phyloP scores from a whole-genome alignment of 2,797 vertebrate species.

The Peromyscus attwateri region DNA sequence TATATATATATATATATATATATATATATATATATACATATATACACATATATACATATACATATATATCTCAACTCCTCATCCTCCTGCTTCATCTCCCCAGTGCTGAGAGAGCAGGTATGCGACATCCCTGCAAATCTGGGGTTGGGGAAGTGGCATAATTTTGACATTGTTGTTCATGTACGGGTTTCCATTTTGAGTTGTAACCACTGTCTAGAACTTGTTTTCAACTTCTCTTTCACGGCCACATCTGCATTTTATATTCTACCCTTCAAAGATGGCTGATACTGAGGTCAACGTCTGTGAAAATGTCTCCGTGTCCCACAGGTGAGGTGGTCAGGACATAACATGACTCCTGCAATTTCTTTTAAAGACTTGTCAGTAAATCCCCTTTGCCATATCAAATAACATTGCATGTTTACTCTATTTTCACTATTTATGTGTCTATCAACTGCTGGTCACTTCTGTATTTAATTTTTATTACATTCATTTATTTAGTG shows the following conservation, averaged over 20 bases:
- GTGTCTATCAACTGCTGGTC: background rate
- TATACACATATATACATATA: too few species aligned
- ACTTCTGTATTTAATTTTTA: background rate
- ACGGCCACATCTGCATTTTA: background rate
- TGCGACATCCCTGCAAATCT: background rate
- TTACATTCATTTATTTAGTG: background rate
- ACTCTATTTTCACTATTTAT: constrained; percentile 46
- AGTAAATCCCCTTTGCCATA: background rate
- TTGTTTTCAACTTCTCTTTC: constrained; percentile 24
- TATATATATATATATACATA: too few species aligned
- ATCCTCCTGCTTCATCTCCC: background rate
- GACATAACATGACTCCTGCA: background rate
- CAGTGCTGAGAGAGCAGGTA: background rate
- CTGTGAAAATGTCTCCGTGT: background rate
- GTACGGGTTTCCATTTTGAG: background rate
- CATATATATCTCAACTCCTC: background rate
- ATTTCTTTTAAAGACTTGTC: background rate
- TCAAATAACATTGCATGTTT: background rate
- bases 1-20: too few species aligned
- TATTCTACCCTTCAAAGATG: background rate
- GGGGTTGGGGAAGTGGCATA: background rate
- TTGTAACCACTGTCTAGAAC: background rate
- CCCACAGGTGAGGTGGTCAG: background rate
- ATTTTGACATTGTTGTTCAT: background rate
- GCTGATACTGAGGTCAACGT: background rate